Percentiles rank a stretch among this genome's conserved stretches.
phyloP scores from a whole-genome alignment of 37 sponge, comb jelly and placozoan genomes.

The Crambe crambe region DNA sequence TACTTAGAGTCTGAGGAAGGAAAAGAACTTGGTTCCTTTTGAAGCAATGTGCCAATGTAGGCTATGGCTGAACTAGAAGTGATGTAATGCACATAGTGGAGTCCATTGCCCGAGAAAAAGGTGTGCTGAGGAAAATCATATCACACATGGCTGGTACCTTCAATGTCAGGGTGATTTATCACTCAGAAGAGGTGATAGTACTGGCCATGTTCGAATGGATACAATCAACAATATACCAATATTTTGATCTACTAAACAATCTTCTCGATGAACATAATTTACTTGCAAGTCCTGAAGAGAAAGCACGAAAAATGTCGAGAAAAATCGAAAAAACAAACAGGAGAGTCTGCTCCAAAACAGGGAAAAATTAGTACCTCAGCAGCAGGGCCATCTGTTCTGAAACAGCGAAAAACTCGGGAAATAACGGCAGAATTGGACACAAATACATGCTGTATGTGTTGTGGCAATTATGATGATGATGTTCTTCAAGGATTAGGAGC shows the following conservation, averaged over 20 bases:
- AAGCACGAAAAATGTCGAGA: no score
- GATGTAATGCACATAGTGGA: constrained; percentile 44
- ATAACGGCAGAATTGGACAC: neutral
- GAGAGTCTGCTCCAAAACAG: no score
- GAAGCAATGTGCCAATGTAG: constrained; percentile 24
- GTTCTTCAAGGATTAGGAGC: neutral
- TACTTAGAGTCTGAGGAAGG: constrained; percentile 21
- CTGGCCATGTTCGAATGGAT: constrained; percentile 41
- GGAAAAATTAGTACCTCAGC: no score
- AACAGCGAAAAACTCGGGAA: neutral
- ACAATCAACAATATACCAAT: constrained; percentile 42
- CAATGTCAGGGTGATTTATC: constrained; percentile 19
- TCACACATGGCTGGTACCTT: constrained; percentile 40
- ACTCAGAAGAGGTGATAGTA: constrained; percentile 38
- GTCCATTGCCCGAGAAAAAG: constrained; percentile 22
- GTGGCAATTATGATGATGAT: constrained; percentile 9
- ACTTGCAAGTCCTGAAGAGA: constrained; percentile 11
- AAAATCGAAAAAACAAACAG: no score
- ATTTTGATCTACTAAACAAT: constrained; percentile 40
- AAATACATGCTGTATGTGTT: constrained; percentile 10
- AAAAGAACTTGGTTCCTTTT: constrained; percentile 23
- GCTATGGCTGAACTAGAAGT: constrained; percentile 44
- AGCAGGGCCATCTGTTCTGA: neutral
- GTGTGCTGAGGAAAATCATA: neutral
- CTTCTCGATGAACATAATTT: constrained; percentile 10